Conservation (phyloP, 2,797 vertebrate species). For the Hypotaenidia okinawae region DNA sequence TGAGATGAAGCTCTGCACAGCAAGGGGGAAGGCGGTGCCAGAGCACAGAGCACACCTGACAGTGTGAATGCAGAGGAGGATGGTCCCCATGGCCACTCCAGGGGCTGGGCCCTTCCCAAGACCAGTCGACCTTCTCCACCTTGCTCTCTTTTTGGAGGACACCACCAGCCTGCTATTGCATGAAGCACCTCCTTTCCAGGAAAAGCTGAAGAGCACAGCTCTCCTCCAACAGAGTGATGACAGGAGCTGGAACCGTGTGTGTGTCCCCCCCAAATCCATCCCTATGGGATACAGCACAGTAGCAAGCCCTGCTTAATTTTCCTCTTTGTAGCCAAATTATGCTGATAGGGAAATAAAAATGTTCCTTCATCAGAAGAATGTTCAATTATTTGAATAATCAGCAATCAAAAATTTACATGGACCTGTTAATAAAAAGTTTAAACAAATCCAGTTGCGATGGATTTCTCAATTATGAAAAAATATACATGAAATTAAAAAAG, state of each 20-base stretch:
- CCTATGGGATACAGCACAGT: neutral
- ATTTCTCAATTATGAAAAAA: slow-evolving; percentile 74
- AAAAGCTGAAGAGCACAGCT: neutral
- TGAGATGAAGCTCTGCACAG: neutral
- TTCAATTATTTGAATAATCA: slow-evolving; percentile 68
- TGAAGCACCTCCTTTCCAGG: neutral
- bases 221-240: neutral
- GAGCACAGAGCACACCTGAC: neutral
- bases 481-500: slow-evolving; percentile 67
- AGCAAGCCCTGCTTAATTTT: neutral
- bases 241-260: neutral
- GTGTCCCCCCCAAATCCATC: neutral
- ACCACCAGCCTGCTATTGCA: neutral
- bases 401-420: slow-evolving; percentile 64
- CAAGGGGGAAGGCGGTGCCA: neutral
- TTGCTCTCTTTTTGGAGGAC: neutral
- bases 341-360: slow-evolving; percentile 63
- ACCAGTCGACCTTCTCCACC: neutral
- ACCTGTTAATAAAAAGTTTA: slow-evolving; percentile 73
- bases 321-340: slow-evolving; percentile 45
- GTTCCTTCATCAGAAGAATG: slow-evolving; percentile 55
- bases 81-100: accelerated
- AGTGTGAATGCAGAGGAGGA: accelerated
- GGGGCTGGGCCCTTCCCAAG: neutral
- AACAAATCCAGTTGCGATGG: slow-evolving; percentile 58